These are phyloP conservation scores for Loxodonta africana DNA, from an alignment of 2,113 vertebrate species.

Conservation along the genomic window DNA sequence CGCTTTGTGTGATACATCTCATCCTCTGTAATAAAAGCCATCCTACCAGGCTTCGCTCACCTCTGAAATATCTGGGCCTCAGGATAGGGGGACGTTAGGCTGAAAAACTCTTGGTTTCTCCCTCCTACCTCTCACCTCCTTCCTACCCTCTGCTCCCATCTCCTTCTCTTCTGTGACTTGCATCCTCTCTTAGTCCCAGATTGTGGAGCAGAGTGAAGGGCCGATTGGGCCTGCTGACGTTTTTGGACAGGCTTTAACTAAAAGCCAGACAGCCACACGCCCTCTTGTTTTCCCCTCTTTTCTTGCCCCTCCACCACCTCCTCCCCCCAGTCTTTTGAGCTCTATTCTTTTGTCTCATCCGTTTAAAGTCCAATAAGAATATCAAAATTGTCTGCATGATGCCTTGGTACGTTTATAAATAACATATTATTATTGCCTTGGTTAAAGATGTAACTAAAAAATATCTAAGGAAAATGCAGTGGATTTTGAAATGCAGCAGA, in stretches of 20 bases:
- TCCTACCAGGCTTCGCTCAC: background rate
- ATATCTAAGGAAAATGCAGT: background rate
- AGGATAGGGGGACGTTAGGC: background rate
- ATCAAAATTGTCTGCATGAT: background rate
- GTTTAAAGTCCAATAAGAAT: background rate
- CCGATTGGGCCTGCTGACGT: background rate
- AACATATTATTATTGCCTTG: background rate
- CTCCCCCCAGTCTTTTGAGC: background rate
- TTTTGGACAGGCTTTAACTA: background rate
- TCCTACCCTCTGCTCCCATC: background rate
- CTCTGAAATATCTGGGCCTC: background rate
- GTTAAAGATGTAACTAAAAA: background rate
- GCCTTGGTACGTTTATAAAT: background rate
- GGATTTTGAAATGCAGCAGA: background rate
- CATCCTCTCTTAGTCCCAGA: background rate
- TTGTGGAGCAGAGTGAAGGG: background rate
- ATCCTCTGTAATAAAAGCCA: background rate
- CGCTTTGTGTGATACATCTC: background rate
- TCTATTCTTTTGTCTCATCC: background rate
- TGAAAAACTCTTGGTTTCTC: background rate
- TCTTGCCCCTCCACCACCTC: background rate
- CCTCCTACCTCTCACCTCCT: background rate
- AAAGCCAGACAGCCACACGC: fast-evolving
- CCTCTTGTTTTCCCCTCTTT: background rate
- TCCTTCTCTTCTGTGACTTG: background rate